Conservation (phyloP, 1,140 invertebrate genomes). For the Drosophila orosa region DNA sequence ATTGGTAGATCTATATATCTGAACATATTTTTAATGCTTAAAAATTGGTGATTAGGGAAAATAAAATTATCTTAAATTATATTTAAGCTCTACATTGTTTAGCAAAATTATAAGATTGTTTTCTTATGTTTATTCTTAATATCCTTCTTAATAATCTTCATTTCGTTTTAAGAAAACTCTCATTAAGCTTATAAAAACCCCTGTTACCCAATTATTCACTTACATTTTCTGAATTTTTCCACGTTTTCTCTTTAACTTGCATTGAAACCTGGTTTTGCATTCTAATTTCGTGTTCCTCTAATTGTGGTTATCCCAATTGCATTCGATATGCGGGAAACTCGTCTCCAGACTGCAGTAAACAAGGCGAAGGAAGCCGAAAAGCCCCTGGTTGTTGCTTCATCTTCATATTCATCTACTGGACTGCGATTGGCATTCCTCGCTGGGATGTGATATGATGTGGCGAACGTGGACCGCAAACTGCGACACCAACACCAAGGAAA, state of each 20-base stretch:
- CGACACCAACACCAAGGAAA: slow-evolving; percentile 51
- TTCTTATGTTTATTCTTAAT: too few species aligned
- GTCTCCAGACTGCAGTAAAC: slow-evolving; percentile 39
- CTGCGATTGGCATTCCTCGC: slow-evolving; percentile 43
- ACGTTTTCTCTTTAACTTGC: slow-evolving; percentile 1
- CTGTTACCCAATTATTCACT: background rate
- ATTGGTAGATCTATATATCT: too few species aligned
- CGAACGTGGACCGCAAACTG: slow-evolving; percentile 48
- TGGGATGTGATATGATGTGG: slow-evolving; percentile 58
- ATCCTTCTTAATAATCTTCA: too few species aligned
- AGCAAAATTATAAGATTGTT: too few species aligned
- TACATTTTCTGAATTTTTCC: background rate
- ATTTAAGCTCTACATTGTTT: too few species aligned
- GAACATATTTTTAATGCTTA: too few species aligned
- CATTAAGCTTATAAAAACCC: too few species aligned
- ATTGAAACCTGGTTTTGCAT: slow-evolving; percentile 31
- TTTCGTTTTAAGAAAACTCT: too few species aligned
- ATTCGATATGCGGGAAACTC: slow-evolving; percentile 55
- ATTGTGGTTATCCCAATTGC: slow-evolving; percentile 63
- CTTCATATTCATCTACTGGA: slow-evolving; percentile 63
- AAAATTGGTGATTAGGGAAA: too few species aligned
- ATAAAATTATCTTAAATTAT: too few species aligned
- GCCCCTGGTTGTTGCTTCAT: slow-evolving; percentile 56
- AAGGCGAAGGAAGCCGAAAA: slow-evolving; percentile 6
- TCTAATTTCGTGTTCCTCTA: slow-evolving; percentile 64